Evolutionary conservation across 2,113 vertebrate species (phyloP), one percentile per base, ranked within the genome.

Genomic region (Heliornis fulica): DNA sequence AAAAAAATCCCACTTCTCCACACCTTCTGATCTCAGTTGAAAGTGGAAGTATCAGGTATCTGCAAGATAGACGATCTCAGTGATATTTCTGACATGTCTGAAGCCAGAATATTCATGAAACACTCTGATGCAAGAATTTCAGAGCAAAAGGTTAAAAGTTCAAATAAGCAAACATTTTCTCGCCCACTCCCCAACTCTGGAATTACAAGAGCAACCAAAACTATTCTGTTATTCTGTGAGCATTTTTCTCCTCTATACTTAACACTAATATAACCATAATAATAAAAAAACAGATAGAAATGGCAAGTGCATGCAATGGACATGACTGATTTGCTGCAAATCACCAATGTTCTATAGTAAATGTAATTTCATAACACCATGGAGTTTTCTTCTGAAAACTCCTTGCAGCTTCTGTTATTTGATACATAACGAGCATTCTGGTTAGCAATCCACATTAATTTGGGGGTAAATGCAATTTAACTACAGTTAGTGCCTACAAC

Each of bases 1-100:
- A 83, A 93, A 89, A 46, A 90, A 85, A 78, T 94, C 78, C 90
- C 72, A 79, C 25, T 95, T 94, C 56, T 96, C 59, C 76, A 88
- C 77, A 90, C 31, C 87, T 82, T 89, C 91, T 70, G 75, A 61
- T 74, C 91, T 95, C 80, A 50, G 71, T 6, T 93, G 82, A 86
- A 97, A 94, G 89, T 38, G 81, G 86, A 97, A 96, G 83, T 90
- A 96, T 96, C 93, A 94, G 94, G 75, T 96, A 89, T 85, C 91
- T 89, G 64, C 38, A 64, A 90, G 56, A 76, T 68, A 95, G 20
- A 40, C 82, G 69, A 40, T 83, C 63, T 87, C 84, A 76, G 70
- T 83, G 59, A 72, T 76, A 90, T 63, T 91, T 91, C 82, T 97
- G 80, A 81, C 85, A 61, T 50, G 64, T 61, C 70, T 80, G 76